Base-by-base conservation (phyloP, 2,113 vertebrate species). In the Thamnophis sirtalis region DNA sequence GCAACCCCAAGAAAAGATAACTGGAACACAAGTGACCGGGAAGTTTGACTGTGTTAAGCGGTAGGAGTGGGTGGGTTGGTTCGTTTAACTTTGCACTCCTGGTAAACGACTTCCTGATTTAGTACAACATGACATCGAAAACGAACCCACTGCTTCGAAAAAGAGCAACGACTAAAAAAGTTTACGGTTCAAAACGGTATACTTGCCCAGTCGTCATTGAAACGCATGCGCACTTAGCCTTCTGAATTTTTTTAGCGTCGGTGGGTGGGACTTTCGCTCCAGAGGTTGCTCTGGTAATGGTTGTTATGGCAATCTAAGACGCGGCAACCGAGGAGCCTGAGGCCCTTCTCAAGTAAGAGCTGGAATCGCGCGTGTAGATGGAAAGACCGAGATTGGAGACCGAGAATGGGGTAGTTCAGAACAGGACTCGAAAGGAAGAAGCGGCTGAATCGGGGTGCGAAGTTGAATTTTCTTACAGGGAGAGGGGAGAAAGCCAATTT, bases 281-380 rank as follows among this genome's bases (percentile, higher is more conserved):
- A n/a, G 13, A 5, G 22, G 93, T 92, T 63, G 68, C 53, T 63
- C 26, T 68, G 54, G 89, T 58, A 86, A 92, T 89, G 26, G 95
- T 94, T 51, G 48, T 51, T 9, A 92, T 56, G 88, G 90, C 24
- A 5, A 28, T 85, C 0, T 0, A 56, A 38, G 7, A 63, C 73
- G 33, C 73, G 33, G 17, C 17, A 7, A 43, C 19, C 15, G 73
- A 9, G 17, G 68, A 21, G 33, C 17, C 6, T 43, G 73, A 21
- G 33, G 33, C 6, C 6, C 7, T 80, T 80, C 33, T 43, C 7
- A 21, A 38, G 68, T 80, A 38, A 80, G 73, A 80, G 33, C 6
- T 17, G 33, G 33, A 21, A 21, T 80, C 73, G 33, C n/a, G 73
- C 33, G 6, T 3, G 73, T 43, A 19, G 17, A 9, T 21, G 17